Evolutionary conservation across 2,888 invertebrate genomes (phyloP).

Genomic region (Sinelater perroti): DNA sequence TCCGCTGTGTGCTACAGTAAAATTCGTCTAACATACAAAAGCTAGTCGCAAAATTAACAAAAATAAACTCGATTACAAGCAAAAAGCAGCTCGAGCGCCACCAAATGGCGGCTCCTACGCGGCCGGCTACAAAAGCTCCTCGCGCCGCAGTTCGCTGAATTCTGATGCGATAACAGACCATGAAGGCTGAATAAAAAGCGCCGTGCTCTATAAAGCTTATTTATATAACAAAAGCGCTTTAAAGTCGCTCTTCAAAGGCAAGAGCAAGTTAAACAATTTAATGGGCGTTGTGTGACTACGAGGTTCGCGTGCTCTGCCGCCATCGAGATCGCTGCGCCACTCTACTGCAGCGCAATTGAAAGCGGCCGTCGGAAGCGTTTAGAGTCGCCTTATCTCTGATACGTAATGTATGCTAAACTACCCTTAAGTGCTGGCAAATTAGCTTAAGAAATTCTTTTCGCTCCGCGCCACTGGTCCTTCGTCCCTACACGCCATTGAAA

Average conservation of each 20-base stretch:
- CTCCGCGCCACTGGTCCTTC: conserved; percentile 3
- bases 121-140: too few species aligned
- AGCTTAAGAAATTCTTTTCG: conserved; percentile 13
- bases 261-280: conserved; percentile 31
- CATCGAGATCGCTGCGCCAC: conserved; percentile 19
- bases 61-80: too few species aligned
- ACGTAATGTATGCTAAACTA: conserved; percentile 62
- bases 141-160: too few species aligned
- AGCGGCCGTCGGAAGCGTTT: conserved; percentile 60
- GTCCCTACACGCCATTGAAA: too few species aligned
- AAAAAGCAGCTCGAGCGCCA: too few species aligned
- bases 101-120: too few species aligned
- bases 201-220: too few species aligned
- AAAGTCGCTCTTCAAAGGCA: conserved; percentile 5
- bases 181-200: too few species aligned
- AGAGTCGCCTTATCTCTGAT: conserved; percentile 58
- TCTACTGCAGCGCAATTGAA: conserved; percentile 56
- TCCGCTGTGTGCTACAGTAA: too few species aligned
- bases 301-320: conserved; percentile 12
- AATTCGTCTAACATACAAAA: too few species aligned
- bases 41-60: too few species aligned
- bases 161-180: too few species aligned
- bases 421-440: conserved; percentile 61
- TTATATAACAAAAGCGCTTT: not conserved
- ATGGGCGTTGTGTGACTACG: conserved; percentile 33